Evolutionary conservation across 2,113 vertebrate species (phyloP), one percentile per base, ranked within the genome.

Genomic region (Chloropsis hardwickii): DNA sequence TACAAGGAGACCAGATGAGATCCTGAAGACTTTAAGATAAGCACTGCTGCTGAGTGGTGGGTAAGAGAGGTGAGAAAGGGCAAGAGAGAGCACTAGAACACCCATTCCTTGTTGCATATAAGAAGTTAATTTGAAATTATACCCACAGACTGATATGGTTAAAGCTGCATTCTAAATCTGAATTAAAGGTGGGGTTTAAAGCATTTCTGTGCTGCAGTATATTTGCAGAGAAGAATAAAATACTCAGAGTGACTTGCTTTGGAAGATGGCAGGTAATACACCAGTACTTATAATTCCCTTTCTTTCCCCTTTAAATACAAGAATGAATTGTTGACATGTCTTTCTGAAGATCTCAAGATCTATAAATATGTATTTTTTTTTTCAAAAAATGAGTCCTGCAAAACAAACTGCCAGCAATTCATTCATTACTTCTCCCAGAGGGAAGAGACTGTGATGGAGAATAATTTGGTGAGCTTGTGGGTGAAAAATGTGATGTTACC

Each of bases 1-100:
- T 81, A 66, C 54, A 33, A n/a, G 37, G 53, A 78, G n/a, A 88
- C 76, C 61, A 72, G 40, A 92, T 61, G 71, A 77, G 47, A 92
- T 81, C 33, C n/a, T 35, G 58, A 31, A 82, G n/a, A 23, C 48
- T 48, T 69, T 64, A 62, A 71, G 44, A 40, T 23, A 82, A 40
- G 13, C 13, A 29, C 21, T 54, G 39, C 37, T 88, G 66, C n/a
- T 29, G 54, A 79, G 33, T 19, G 23, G 16, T 73, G 24, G 31
- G 29, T 92, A 81, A 25, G 22, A 70, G 17, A 70, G 6, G 18
- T 25, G 35, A 84, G 33, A 83, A 83, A 77, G 35, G 40, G 31
- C 79, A 87, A 27, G 27, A 71, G 23, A 37, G 53, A 53, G 37
- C 40, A 61, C 17, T 23, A 69, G 54, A 64, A 53, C n/a, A 40